A percentile compares a stretch with the other conserved stretches of the same genome.
phyloP scores from a whole-genome alignment of 2,797 vertebrate genomes.

The Sebastes miniatus region DNA sequence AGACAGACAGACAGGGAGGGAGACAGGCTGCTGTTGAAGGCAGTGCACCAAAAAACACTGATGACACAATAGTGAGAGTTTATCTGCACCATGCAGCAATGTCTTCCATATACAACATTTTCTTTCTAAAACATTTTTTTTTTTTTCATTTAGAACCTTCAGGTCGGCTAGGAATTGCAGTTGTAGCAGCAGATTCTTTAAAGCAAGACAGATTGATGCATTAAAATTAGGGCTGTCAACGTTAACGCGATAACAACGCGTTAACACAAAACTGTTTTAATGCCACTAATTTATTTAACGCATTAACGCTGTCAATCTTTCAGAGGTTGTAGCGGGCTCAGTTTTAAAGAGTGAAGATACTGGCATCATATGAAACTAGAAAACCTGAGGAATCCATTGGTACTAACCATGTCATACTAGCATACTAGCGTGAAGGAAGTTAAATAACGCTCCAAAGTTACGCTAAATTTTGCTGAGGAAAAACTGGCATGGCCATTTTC shows the following conservation, averaged over 20 bases:
- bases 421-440: no score
- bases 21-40: background rate
- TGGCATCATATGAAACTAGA: no score
- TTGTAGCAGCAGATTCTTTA: background rate
- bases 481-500: no score
- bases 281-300: no score
- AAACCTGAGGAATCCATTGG: rapidly evolving
- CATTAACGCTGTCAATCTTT: no score
- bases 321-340: no score
- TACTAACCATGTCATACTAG: rapidly evolving
- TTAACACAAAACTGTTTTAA: no score
- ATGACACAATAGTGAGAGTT: background rate
- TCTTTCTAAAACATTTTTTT: background rate
- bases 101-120: background rate
- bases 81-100: background rate
- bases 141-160: background rate
- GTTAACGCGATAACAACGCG: no score
- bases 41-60: background rate
- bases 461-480: rapidly evolving
- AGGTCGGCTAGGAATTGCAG: background rate
- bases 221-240: background rate
- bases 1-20: conserved; percentile 68
- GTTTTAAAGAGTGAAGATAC: no score
- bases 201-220: background rate
- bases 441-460: no score